These are phyloP conservation scores for Exephanes ischioxanthus DNA, from an alignment of 2,888 invertebrate genomes.

Conservation along the genomic window DNA sequence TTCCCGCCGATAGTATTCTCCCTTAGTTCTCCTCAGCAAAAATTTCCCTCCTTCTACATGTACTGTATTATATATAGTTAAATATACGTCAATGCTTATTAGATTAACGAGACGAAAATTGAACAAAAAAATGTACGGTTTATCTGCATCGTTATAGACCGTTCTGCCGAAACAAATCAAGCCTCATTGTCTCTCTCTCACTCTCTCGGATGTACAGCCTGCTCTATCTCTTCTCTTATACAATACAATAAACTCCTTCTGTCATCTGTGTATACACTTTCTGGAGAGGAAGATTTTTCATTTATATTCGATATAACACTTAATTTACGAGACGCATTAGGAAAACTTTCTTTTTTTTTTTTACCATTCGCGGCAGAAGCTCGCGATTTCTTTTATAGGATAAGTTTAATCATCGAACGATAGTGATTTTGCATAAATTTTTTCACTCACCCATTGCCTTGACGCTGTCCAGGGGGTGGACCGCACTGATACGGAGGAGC, in stretches of 20 bases:
- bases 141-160: slow-evolving; percentile 52
- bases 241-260: slow-evolving; percentile 44
- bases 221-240: slow-evolving; percentile 52
- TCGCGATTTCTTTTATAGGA: slow-evolving; percentile 38
- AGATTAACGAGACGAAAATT: slow-evolving; percentile 36
- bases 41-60: slow-evolving; percentile 48
- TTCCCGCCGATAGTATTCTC: slow-evolving; percentile 44
- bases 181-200: slow-evolving; percentile 37
- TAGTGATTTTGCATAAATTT: slow-evolving; percentile 27
- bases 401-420: slow-evolving; percentile 29
- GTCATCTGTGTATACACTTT: slow-evolving; percentile 52
- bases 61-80: slow-evolving; percentile 39
- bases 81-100: slow-evolving; percentile 35
- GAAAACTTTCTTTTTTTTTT: slow-evolving; percentile 2
- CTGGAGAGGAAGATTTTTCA: slow-evolving; percentile 48
- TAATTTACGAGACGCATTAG: slow-evolving; percentile 30
- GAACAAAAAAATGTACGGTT: slow-evolving; percentile 46
- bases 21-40: slow-evolving; percentile 18
- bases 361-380: slow-evolving; percentile 38
- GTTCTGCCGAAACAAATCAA: slow-evolving; percentile 47
- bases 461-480: slow-evolving; percentile 81
- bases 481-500: slow-evolving; percentile 79
- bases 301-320: slow-evolving; percentile 49
- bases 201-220: slow-evolving; percentile 37
- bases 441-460: slow-evolving; percentile 82